Percentiles rank a stretch among this genome's conserved stretches.
These are phyloP conservation scores for Pedetes capensis DNA, from an alignment of 2,113 vertebrate genomes.

Conservation along the genomic window DNA sequence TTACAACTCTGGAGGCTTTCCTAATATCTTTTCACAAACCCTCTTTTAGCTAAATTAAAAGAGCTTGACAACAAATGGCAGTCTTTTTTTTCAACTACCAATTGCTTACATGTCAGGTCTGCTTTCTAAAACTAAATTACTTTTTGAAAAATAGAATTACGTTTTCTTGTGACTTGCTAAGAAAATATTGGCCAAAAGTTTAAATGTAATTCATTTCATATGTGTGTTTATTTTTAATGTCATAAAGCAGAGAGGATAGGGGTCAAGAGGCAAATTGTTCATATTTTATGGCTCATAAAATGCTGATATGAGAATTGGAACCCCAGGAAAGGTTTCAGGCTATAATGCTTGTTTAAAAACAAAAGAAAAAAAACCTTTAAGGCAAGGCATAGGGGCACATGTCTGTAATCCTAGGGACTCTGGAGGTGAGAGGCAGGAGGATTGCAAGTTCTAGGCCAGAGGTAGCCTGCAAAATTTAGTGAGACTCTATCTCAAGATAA, in stretches of 20 bases:
- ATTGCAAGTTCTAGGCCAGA: too few species aligned
- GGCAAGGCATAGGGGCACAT: too few species aligned
- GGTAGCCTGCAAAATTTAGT: too few species aligned
- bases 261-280: slow-evolving; percentile 33
- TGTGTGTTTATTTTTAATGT: slow-evolving; percentile 57
- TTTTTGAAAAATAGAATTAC: slow-evolving; percentile 40
- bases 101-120: not conserved
- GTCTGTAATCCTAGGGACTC: too few species aligned
- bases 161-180: not conserved
- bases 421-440: too few species aligned
- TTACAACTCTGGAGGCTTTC: not conserved
- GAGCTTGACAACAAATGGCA: slow-evolving; percentile 31
- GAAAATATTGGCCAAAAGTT: not conserved
- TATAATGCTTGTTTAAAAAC: slow-evolving; percentile 22
- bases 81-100: not conserved
- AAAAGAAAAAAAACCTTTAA: slow-evolving; percentile 2
- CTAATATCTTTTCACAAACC: slow-evolving; percentile 47
- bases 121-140: slow-evolving; percentile 40
- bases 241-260: slow-evolving; percentile 16
- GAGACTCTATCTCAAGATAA: too few species aligned
- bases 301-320: slow-evolving; percentile 9
- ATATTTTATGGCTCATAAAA: slow-evolving; percentile 45
- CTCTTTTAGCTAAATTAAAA: slow-evolving; percentile 55
- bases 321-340: not conserved
- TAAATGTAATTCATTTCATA: slow-evolving; percentile 54